phyloP scores from a whole-genome alignment of 2,797 vertebrate species.

The Zalophus californianus region DNA sequence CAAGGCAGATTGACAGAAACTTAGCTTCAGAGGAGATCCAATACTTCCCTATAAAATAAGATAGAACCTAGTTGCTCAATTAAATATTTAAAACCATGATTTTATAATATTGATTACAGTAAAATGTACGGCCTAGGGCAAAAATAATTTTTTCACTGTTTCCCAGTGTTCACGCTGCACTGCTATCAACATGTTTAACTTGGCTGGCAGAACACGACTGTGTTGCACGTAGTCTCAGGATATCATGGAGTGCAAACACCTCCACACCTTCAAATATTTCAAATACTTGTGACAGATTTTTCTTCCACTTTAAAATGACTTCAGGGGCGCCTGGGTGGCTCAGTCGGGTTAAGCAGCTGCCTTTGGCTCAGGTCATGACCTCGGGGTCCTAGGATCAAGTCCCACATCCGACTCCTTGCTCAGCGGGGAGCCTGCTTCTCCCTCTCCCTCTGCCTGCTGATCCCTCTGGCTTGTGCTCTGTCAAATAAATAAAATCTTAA shows the following conservation, averaged over 20 bases:
- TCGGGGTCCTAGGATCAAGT: too few relatives aligned
- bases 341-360: too few relatives aligned
- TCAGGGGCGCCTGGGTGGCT: not conserved
- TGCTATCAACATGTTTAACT: not conserved
- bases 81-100: not conserved
- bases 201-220: not conserved
- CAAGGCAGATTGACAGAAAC: not conserved
- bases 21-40: not conserved
- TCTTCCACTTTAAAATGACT: constrained; percentile 78
- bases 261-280: not conserved
- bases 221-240: not conserved
- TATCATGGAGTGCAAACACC: not conserved
- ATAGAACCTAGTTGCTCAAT: not conserved
- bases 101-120: not conserved
- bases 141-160: not conserved
- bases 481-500: too few relatives aligned
- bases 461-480: too few relatives aligned
- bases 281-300: not conserved
- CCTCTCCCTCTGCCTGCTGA: too few relatives aligned
- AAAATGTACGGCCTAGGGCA: not conserved
- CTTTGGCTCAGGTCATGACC: too few relatives aligned
- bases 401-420: too few relatives aligned
- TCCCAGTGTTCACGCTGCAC: not conserved
- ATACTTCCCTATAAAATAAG: not conserved
- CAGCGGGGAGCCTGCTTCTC: too few relatives aligned